These are phyloP conservation scores for Corvus cornix DNA, from an alignment of 2,113 vertebrate species.

Conservation along the genomic window DNA sequence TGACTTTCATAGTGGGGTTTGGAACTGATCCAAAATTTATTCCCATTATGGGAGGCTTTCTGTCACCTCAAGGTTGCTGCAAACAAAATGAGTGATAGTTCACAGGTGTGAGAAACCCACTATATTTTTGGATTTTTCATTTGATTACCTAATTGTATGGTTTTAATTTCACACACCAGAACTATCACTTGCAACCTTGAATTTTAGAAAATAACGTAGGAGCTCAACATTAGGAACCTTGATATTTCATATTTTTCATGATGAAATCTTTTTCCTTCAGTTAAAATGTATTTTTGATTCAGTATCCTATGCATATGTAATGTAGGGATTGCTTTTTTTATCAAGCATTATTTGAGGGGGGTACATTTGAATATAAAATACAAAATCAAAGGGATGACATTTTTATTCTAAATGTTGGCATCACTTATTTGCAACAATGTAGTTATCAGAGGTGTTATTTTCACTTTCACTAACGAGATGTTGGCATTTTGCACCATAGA, in stretches of 20 bases:
- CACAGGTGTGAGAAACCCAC: not conserved
- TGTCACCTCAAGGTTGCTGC: not conserved
- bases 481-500: not conserved
- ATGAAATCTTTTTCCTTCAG: not conserved
- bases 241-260: not conserved
- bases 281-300: not conserved
- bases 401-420: not conserved
- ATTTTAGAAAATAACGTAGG: not conserved
- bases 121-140: not conserved
- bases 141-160: not conserved
- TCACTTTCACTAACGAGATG: not conserved
- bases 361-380: not conserved
- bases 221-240: not conserved
- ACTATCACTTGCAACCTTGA: not conserved
- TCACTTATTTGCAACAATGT: fast-evolving
- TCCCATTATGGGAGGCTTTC: not conserved
- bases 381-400: not conserved
- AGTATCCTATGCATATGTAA: not conserved
- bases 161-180: not conserved
- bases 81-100: not conserved
- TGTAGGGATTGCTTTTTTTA: not conserved
- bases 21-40: not conserved
- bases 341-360: not conserved
- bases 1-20: not conserved
- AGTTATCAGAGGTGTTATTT: not conserved